Conservation (phyloP, 2,888 invertebrate genomes). For the Pseudoips prasinana region DNA sequence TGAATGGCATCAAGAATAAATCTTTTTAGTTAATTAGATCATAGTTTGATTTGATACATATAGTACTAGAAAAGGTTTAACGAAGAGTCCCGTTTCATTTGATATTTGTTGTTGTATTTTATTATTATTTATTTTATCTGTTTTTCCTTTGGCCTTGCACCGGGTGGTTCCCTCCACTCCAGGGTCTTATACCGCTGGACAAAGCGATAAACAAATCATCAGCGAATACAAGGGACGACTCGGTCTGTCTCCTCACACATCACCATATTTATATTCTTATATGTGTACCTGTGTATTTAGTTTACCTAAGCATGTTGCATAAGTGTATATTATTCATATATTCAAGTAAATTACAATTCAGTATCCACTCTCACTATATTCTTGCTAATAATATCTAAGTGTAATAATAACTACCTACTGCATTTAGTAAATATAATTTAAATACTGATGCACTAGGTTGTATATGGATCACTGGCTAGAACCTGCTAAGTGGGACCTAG, state of each 20-base stretch:
- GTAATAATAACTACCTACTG: too few species aligned
- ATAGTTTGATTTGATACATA: constrained; percentile 48
- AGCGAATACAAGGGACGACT: constrained; percentile 74
- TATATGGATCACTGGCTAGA: too few species aligned
- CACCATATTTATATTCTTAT: constrained; percentile 58
- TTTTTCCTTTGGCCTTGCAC: constrained; percentile 68
- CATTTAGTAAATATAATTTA: too few species aligned
- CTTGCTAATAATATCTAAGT: constrained; percentile 18
- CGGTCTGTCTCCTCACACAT: constrained; percentile 71
- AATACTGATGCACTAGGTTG: too few species aligned
- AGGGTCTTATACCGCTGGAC: constrained; percentile 79
- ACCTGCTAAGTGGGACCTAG: too few species aligned
- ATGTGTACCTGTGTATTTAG: constrained; percentile 67
- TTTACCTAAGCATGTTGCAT: constrained; percentile 62
- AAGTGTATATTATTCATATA: too few species aligned
- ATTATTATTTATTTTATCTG: constrained; percentile 58
- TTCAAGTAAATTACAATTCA: too few species aligned
- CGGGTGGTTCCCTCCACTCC: constrained; percentile 61
- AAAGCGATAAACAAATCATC: constrained; percentile 79
- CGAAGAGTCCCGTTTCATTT: constrained; percentile 54
- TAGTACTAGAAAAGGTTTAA: constrained; percentile 64
- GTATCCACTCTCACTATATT: constrained; percentile 2
- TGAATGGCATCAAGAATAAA: constrained; percentile 70
- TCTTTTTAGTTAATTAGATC: constrained; percentile 67
- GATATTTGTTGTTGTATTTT: constrained; percentile 45